These are phyloP conservation scores for Ceriagrion tenellum DNA, from an alignment of 2,888 invertebrate species.

Conservation along the genomic window DNA sequence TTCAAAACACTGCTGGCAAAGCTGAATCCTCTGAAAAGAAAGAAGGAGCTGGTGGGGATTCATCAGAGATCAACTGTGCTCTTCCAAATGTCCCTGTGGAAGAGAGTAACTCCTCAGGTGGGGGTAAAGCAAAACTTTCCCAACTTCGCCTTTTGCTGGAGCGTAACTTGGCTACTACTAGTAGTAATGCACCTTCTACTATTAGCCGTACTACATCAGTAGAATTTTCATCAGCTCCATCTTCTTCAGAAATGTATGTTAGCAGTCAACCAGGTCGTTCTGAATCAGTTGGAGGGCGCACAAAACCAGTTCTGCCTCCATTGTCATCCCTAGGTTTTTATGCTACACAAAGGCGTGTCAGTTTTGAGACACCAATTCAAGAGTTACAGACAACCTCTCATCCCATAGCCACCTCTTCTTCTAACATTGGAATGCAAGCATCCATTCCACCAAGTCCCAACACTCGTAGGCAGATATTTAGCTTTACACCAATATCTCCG, in stretches of 20 bases:
- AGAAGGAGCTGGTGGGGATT: slow-evolving; percentile 70
- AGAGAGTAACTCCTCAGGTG: slow-evolving; percentile 10
- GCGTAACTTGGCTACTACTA: slow-evolving; percentile 80
- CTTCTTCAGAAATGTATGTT: slow-evolving; percentile 39
- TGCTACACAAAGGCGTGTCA: slow-evolving; percentile 79
- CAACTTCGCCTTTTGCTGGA: slow-evolving; percentile 86
- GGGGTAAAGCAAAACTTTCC: slow-evolving; percentile 80
- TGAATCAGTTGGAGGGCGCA: slow-evolving; percentile 58
- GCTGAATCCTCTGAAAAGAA: slow-evolving; percentile 72
- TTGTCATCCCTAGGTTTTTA: slow-evolving; percentile 48
- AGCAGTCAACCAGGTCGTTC: slow-evolving; percentile 33
- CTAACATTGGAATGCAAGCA: slow-evolving; percentile 70
- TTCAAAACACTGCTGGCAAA: slow-evolving; percentile 80
- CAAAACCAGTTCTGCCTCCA: slow-evolving; percentile 53
- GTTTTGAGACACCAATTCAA: slow-evolving; percentile 80
- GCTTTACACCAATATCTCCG: slow-evolving; percentile 92
- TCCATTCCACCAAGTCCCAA: slow-evolving; percentile 87
- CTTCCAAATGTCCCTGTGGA: slow-evolving; percentile 63
- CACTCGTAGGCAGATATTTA: slow-evolving; percentile 88
- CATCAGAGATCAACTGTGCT: slow-evolving; percentile 10
- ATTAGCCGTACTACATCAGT: slow-evolving; percentile 26
- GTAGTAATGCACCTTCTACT: slow-evolving; percentile 29
- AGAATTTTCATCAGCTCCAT: slow-evolving; percentile 44
- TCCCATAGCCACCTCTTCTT: slow-evolving; percentile 7
- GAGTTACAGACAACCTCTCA: slow-evolving; percentile 70